A percentile compares a stretch with the other conserved stretches of the same genome.
phyloP scores from a whole-genome alignment of 1,140 invertebrate genomes.

The Drosophila prosaltans region DNA sequence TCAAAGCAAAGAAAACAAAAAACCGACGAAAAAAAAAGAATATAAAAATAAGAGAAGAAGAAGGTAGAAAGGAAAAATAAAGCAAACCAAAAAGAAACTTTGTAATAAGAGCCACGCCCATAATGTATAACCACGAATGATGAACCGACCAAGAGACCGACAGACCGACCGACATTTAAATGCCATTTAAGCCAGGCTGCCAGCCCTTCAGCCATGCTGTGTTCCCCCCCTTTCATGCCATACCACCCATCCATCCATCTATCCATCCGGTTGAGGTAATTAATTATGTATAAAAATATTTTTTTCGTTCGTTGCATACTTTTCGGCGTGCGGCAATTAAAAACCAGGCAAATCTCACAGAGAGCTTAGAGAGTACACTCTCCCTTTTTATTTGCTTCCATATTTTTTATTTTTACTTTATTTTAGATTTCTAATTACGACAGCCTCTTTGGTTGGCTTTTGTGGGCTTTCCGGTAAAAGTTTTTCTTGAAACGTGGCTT shows the following conservation, averaged over 20 bases:
- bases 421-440: constrained; percentile 74
- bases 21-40: neutral
- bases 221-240: neutral
- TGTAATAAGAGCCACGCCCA: constrained; percentile 21
- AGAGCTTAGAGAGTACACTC: constrained; percentile 9
- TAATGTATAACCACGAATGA: constrained; percentile 11
- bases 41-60: neutral
- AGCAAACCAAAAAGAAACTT: constrained; percentile 35
- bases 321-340: constrained; percentile 40
- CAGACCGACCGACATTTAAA: constrained; percentile 44
- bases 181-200: constrained; percentile 42
- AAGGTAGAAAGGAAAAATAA: constrained; percentile 4
- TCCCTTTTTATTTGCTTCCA: constrained; percentile 40
- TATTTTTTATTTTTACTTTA: constrained; percentile 22
- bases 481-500: constrained; percentile 65
- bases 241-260: neutral
- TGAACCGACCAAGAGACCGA: neutral
- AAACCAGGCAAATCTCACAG: constrained; percentile 41
- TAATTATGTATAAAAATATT: constrained; percentile 73
- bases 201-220: constrained; percentile 16
- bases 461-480: constrained; percentile 60
- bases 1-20: neutral
- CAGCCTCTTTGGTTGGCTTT: constrained; percentile 51
- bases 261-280: constrained; percentile 43
- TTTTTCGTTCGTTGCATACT: constrained; percentile 12